Evolutionary conservation across 2,888 invertebrate species (phyloP).

Genomic region (Eledone cirrhosa): DNA sequence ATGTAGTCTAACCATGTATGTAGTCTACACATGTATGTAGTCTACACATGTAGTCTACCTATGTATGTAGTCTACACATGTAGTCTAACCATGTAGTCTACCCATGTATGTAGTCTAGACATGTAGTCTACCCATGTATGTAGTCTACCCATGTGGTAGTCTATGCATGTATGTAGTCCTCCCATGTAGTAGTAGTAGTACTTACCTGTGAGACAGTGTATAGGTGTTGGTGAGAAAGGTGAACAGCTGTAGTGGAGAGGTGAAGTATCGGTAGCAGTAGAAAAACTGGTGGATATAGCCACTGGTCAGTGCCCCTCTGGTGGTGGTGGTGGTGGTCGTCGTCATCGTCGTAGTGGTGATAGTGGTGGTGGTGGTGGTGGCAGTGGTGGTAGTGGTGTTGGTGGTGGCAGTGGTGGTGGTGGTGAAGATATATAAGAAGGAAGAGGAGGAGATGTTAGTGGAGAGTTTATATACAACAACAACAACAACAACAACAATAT

Average conservation of each 20-base stretch:
- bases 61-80: too few species aligned
- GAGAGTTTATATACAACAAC: neutral
- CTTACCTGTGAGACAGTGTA: constrained; percentile 48
- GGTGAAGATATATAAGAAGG: neutral
- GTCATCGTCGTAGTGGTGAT: neutral
- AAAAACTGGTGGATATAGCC: constrained; percentile 64
- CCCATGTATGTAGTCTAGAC: too few species aligned
- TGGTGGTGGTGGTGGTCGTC: neutral
- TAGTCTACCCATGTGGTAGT: too few species aligned
- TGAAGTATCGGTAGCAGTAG: constrained; percentile 62
- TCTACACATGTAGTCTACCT: too few species aligned
- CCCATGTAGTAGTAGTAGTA: too few species aligned
- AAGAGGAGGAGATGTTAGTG: neutral
- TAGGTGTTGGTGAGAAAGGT: constrained; percentile 54
- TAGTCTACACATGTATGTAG: too few species aligned
- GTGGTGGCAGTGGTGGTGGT: neutral
- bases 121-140: too few species aligned
- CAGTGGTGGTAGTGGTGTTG: neutral
- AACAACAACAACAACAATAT: neutral
- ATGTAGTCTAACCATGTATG: too few species aligned
- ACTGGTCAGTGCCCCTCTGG: constrained; percentile 58
- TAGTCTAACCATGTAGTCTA: too few species aligned
- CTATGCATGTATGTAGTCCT: too few species aligned
- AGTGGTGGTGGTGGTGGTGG: too few species aligned
- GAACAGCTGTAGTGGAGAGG: constrained; percentile 51